Conservation (phyloP, 2,797 vertebrate genomes). For the Astyanax mexicanus region DNA sequence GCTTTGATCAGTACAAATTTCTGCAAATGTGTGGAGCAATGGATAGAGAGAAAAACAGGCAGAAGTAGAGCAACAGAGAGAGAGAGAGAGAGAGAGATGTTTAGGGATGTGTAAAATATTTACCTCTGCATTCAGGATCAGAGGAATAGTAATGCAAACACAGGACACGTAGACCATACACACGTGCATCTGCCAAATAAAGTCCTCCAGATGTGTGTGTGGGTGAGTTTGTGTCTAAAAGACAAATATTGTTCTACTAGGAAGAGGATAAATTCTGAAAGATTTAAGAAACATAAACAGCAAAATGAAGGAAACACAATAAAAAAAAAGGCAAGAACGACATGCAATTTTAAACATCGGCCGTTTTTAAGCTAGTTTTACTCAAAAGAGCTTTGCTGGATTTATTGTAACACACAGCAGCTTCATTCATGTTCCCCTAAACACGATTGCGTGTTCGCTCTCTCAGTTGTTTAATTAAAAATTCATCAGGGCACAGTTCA, state of each 20-base stretch:
- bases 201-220: constrained; percentile 26
- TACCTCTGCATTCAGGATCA: constrained; percentile 28
- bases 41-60: constrained; percentile 1
- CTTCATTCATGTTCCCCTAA: constrained; percentile 8
- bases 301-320: constrained; percentile 30
- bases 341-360: constrained; percentile 31
- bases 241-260: constrained; percentile 82
- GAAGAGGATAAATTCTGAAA: constrained; percentile 63
- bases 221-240: constrained; percentile 58
- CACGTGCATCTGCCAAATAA: constrained; percentile 29
- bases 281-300: constrained; percentile 71
- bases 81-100: constrained; percentile 24
- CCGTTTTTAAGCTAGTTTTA: constrained; percentile 19
- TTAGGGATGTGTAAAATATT: constrained; percentile 24
- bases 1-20: constrained; percentile 9
- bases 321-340: not conserved
- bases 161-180: constrained; percentile 19
- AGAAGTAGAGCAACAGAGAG: not conserved
- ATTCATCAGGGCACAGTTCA: constrained; percentile 29
- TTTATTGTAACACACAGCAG: constrained; percentile 23
- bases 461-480: constrained; percentile 22
- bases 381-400: not conserved
- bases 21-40: not conserved
- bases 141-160: constrained; percentile 38
- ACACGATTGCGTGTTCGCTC: not conserved